Conservation (phyloP, 2,113 vertebrate species). For the Cyprinus carpio region DNA sequence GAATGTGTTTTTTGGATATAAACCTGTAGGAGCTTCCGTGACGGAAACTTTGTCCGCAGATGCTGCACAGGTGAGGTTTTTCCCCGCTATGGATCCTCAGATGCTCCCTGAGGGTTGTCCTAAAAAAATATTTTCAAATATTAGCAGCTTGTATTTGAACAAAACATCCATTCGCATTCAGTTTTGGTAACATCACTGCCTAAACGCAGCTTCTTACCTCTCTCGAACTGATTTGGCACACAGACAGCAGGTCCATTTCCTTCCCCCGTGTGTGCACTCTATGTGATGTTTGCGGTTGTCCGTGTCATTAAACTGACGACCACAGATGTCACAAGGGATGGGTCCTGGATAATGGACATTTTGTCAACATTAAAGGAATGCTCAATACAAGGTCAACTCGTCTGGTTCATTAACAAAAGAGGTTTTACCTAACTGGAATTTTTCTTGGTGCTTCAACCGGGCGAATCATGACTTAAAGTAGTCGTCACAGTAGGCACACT, state of each 20-base stretch:
- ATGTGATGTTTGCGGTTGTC: constrained; percentile 96
- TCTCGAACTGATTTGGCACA: constrained; percentile 97
- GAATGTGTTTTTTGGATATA: neutral
- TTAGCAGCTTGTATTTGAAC: neutral
- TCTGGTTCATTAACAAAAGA: neutral
- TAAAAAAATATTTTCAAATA: constrained; percentile 58
- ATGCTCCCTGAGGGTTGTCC: constrained; percentile 95
- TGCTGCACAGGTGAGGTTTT: constrained; percentile 96
- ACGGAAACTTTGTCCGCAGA: constrained; percentile 97
- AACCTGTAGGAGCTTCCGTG: constrained; percentile 98
- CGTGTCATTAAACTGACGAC: constrained; percentile 95
- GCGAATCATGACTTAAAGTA: constrained; percentile 96
- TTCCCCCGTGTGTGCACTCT: constrained; percentile 95
- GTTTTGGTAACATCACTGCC: neutral
- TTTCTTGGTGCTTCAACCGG: constrained; percentile 95
- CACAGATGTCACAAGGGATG: constrained; percentile 97
- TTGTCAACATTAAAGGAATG: neutral
- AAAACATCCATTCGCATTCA: neutral
- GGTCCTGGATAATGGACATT: constrained; percentile 77
- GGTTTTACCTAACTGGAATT: constrained; percentile 86
- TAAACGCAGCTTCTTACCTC: constrained; percentile 73
- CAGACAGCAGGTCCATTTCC: constrained; percentile 95
- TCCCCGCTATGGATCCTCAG: constrained; percentile 97
- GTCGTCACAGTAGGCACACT: constrained; percentile 95
- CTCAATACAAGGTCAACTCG: neutral